Evolutionary conservation across 2,888 invertebrate genomes (phyloP), one percentile per base, ranked within the genome.

Genomic region (Dicyrtomina minuta): DNA sequence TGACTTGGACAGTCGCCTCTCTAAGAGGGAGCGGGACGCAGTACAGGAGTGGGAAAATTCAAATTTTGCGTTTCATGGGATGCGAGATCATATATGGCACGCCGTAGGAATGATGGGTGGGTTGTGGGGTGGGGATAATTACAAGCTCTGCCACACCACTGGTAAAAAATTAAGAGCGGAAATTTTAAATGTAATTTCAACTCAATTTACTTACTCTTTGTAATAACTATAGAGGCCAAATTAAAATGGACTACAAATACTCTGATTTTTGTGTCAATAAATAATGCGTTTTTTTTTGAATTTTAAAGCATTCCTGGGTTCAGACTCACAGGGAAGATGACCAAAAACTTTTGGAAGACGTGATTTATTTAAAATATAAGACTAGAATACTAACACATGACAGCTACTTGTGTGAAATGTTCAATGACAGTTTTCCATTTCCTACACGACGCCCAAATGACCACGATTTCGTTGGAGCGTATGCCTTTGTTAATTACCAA

Each of bases 91-190:
- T 17, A 17, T 53, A 8, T 17, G 3, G 3, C 65, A 65, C 33
- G n/a, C 15, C 6, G 27, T 17, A n/a, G 17, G 8, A 6, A 53
- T 65, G 24, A 13, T 65, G 12, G 65, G 84, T 84, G 58, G 79
- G 76, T 12, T 51, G 51, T 65, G 65, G 65, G 65, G 53, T 17
- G 79, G 5, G 13, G 46, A 46, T 46, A 46, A 46, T 12, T 6
- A 46, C n/a, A 46, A 46, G 17, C 46, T 46, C 5, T 4, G 46
- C n/a, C 15, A 4, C 4, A 6, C n/a, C 4, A 46, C 4, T 15
- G 46, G 3, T 4, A 46, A 4, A 15, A 12, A 4, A 4, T 6
- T 46, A 4, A 15, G 46, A 15, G 20, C 3, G 5, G 51, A 53
- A 53, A 53, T 53, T 3, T 6, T n/a, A n/a, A n/a, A n/a, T n/a